These are phyloP conservation scores for Tragelaphus eurycerus DNA, from an alignment of 2,797 vertebrate species.

Conservation along the genomic window DNA sequence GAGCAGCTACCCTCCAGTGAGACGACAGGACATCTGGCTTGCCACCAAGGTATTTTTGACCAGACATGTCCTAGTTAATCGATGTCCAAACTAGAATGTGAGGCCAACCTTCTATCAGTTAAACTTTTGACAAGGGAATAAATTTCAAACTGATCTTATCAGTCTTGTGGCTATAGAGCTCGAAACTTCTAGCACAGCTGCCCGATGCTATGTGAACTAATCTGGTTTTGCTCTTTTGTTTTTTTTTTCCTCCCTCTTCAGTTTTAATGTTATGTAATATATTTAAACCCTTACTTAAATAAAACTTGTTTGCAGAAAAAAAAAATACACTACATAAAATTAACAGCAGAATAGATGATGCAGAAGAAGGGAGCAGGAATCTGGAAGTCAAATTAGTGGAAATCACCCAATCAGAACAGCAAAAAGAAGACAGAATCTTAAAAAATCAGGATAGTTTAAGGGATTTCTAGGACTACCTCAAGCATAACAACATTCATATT, in stretches of 20 bases:
- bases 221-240: not conserved
- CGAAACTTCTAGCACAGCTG: not conserved
- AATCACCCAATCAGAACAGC: not conserved
- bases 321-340: not conserved
- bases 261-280: not conserved
- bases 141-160: not conserved
- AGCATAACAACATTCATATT: not conserved
- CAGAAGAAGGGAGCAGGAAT: not conserved
- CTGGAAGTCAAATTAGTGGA: not conserved
- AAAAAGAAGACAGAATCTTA: not conserved
- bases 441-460: not conserved
- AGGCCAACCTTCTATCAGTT: not conserved
- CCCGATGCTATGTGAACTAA: not conserved
- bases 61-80: not conserved
- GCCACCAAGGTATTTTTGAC: not conserved
- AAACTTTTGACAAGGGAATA: not conserved
- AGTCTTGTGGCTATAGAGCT: not conserved
- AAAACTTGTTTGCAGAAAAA: not conserved
- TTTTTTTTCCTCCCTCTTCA: not conserved
- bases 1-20: not conserved
- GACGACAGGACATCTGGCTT: not conserved
- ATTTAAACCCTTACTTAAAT: not conserved
- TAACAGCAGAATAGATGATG: not conserved
- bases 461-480: not conserved
- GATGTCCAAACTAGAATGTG: not conserved